Conservation (phyloP, 1,140 invertebrate genomes). For the Phortica variegata region DNA sequence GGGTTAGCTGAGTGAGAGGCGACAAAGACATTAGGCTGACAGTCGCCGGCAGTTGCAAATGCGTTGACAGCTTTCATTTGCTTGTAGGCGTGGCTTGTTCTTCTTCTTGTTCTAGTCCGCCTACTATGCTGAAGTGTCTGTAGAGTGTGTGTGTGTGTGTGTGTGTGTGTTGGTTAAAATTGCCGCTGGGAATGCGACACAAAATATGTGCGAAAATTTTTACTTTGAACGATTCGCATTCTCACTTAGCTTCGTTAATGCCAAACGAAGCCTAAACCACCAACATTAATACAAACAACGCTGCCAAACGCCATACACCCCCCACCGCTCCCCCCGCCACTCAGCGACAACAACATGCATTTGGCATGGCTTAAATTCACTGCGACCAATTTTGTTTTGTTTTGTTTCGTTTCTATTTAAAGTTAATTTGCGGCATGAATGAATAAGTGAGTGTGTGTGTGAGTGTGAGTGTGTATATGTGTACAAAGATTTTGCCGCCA, state of each 20-base stretch:
- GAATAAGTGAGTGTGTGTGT: not conserved
- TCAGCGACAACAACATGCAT: conserved; percentile 4
- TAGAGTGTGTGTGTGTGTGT: not conserved
- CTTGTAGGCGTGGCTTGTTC: too few species aligned
- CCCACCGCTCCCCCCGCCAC: not conserved
- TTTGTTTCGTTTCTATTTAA: conserved; percentile 2
- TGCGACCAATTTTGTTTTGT: conserved; percentile 11
- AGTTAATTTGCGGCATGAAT: conserved; percentile 36
- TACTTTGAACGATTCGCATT: too few species aligned
- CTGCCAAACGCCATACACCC: conserved; percentile 1
- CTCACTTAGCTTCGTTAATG: too few species aligned
- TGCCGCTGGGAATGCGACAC: conserved; percentile 1
- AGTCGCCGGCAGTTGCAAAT: too few species aligned
- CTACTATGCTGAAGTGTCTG: too few species aligned
- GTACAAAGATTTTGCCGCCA: conserved; percentile 17
- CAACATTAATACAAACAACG: too few species aligned
- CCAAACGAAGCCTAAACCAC: too few species aligned
- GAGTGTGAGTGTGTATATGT: not conserved
- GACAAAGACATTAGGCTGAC: too few species aligned
- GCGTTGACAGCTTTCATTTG: too few species aligned
- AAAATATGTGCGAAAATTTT: conserved; percentile 8
- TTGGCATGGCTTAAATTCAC: not conserved
- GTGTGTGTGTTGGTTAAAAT: conserved; percentile 1
- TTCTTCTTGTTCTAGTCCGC: too few species aligned
- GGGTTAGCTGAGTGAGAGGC: not conserved